These are phyloP conservation scores for Cebus imitator DNA, from an alignment of 2,113 vertebrate species.

Conservation along the genomic window DNA sequence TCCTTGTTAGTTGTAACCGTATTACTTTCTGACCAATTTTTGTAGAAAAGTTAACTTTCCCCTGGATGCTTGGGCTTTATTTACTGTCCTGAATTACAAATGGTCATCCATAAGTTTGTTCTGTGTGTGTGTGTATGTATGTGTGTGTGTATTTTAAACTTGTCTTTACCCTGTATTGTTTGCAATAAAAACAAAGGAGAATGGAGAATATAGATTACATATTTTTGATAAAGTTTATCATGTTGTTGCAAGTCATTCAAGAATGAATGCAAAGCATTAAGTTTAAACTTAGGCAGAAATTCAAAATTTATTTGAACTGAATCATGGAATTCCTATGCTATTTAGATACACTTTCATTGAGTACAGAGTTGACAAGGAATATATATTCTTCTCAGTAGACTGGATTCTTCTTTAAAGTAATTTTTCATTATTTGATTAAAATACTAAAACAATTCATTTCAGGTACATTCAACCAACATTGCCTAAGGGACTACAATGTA, in stretches of 20 bases:
- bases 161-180: conserved; percentile 22
- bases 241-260: not conserved
- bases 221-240: not conserved
- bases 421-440: conserved; percentile 25
- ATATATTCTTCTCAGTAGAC: not conserved
- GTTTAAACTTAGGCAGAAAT: not conserved
- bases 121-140: no score
- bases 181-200: conserved; percentile 20
- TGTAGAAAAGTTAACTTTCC: conserved; percentile 5
- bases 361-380: not conserved
- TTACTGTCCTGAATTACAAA: not conserved
- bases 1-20: not conserved
- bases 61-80: not conserved
- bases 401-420: conserved; percentile 24
- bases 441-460: not conserved
- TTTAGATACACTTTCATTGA: conserved; percentile 42
- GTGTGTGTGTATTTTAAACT: not conserved
- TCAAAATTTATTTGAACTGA: not conserved
- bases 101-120: not conserved
- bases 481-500: not conserved
- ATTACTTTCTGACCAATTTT: not conserved
- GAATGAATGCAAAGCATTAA: conserved; percentile 26
- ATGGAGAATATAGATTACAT: not conserved
- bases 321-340: conserved; percentile 20
- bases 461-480: not conserved